Evolutionary conservation across 2,888 invertebrate species (phyloP).

Genomic region (Amphipyra berbera): DNA sequence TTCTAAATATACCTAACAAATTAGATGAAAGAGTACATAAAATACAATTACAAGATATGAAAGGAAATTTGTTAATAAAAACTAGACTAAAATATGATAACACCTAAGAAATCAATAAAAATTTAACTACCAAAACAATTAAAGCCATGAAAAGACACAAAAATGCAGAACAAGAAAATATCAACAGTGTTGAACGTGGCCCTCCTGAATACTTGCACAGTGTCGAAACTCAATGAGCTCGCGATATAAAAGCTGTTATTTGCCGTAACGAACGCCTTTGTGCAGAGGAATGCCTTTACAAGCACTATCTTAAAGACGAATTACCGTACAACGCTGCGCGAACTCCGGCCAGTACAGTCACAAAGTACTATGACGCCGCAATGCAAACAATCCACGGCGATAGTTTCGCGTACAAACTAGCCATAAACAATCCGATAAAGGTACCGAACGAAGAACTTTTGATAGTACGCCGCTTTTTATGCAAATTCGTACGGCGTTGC

Average conservation of each 20-base stretch:
- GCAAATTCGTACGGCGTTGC: slow-evolving; percentile 61
- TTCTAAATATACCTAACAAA: too few species aligned
- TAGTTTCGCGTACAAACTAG: slow-evolving; percentile 56
- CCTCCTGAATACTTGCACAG: slow-evolving; percentile 55
- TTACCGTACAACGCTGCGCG: slow-evolving; percentile 63
- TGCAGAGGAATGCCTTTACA: slow-evolving; percentile 61
- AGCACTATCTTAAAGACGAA: slow-evolving; percentile 62
- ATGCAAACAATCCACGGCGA: slow-evolving; percentile 58
- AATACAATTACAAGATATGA: too few species aligned
- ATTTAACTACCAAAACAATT: slow-evolving; percentile 1
- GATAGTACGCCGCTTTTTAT: slow-evolving; percentile 67
- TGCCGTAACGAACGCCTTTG: slow-evolving; percentile 74
- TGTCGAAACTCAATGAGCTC: slow-evolving; percentile 65
- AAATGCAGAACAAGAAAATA: slow-evolving; percentile 32
- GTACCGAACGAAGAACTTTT: slow-evolving; percentile 60
- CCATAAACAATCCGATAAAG: slow-evolving; percentile 64
- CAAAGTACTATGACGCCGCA: slow-evolving; percentile 55
- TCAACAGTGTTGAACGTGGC: slow-evolving; percentile 40
- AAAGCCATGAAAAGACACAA: slow-evolving; percentile 17
- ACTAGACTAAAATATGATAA: background rate
- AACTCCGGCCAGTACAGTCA: slow-evolving; percentile 38
- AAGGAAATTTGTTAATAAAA: too few species aligned
- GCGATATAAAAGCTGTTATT: slow-evolving; percentile 72
- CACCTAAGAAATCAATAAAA: background rate
- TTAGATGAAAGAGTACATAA: too few species aligned